Conservation (phyloP, 2,888 invertebrate genomes). For the Andrena praecox region DNA sequence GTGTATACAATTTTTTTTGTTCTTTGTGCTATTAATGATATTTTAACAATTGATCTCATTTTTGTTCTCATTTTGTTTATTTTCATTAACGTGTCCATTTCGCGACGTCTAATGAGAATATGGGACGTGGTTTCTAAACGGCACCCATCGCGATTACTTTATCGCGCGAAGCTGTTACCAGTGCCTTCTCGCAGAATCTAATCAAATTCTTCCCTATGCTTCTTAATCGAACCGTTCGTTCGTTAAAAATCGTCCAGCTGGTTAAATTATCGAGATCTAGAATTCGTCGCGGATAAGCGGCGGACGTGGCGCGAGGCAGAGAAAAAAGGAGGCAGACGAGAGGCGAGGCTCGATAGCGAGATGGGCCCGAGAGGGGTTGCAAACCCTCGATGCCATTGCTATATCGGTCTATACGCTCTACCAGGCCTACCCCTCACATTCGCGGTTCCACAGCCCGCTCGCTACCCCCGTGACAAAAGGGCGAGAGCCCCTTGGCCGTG, state of each 20-base stretch:
- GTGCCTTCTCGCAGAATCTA: not conserved
- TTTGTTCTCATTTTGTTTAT: too few species aligned
- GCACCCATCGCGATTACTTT: not conserved
- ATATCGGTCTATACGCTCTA: not conserved
- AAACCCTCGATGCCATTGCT: constrained; percentile 33
- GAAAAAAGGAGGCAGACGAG: constrained; percentile 19
- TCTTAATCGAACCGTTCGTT: not conserved
- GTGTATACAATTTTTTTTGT: too few species aligned
- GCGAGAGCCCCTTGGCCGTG: constrained; percentile 55
- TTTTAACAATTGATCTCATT: too few species aligned
- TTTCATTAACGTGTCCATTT: too few species aligned
- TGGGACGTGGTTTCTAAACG: not conserved
- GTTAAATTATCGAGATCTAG: not conserved
- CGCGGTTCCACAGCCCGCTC: constrained; percentile 21
- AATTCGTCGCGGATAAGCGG: constrained; percentile 4
- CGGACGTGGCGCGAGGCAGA: not conserved
- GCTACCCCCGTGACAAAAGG: constrained; percentile 49
- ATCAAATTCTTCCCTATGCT: not conserved
- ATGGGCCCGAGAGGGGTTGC: constrained; percentile 34
- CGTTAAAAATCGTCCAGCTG: not conserved
- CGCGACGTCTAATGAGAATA: not conserved
- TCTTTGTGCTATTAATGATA: too few species aligned
- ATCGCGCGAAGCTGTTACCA: not conserved
- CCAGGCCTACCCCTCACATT: not conserved
- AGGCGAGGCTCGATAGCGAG: constrained; percentile 33